phyloP scores from a whole-genome alignment of 2,113 vertebrate genomes.

The Syrmaticus mikado region DNA sequence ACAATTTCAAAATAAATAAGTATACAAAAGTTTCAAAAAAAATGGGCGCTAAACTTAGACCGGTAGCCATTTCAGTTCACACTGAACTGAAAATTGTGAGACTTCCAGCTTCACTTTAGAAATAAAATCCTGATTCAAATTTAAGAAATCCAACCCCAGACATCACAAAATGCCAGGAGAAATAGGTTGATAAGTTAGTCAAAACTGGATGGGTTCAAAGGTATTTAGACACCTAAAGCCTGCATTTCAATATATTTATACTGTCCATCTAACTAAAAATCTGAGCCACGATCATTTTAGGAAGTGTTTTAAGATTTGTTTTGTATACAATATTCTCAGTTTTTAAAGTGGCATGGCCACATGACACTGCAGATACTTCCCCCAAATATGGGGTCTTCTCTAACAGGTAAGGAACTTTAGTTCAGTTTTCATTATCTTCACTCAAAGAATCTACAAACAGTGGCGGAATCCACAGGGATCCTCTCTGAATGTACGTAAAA shows the following conservation, averaged over 20 bases:
- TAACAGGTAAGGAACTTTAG: not conserved
- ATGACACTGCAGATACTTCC: not conserved
- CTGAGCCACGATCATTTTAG: not conserved
- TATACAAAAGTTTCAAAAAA: too few species aligned
- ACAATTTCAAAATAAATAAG: not conserved
- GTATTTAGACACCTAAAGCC: not conserved
- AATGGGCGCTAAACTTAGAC: not conserved
- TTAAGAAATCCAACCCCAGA: not conserved
- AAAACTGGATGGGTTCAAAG: not conserved
- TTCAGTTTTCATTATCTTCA: not conserved
- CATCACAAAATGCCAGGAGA: not conserved
- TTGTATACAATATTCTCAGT: not conserved
- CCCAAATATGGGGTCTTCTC: not conserved
- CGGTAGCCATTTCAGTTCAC: not conserved
- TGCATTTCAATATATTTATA: not conserved
- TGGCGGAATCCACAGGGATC: not conserved
- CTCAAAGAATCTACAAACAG: not conserved
- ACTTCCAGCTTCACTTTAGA: not conserved
- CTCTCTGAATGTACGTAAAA: not conserved
- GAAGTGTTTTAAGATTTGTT: not conserved
- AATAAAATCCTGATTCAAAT: not conserved
- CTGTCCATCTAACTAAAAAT: not conserved
- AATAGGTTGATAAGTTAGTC: not conserved
- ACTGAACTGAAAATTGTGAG: not conserved
- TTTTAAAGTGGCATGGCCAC: not conserved